Percentiles rank a stretch among this genome's conserved stretches.
phyloP scores from a whole-genome alignment of 2,888 invertebrate species.

The Horisme vitalbata region DNA sequence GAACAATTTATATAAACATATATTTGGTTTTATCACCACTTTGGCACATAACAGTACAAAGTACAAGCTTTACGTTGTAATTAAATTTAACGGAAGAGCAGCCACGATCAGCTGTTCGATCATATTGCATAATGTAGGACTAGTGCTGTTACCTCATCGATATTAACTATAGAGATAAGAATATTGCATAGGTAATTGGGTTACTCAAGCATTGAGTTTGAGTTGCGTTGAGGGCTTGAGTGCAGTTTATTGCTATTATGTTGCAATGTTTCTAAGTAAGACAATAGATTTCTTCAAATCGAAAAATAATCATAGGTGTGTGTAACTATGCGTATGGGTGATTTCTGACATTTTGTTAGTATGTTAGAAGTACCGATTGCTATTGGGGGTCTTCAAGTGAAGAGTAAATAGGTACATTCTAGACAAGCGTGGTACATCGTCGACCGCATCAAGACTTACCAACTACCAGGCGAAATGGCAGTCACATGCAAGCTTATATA shows the following conservation, averaged over 20 bases:
- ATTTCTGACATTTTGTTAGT: too few species aligned
- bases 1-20: too few species aligned
- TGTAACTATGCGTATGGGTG: too few species aligned
- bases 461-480: too few species aligned
- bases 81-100: constrained; percentile 75
- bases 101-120: constrained; percentile 51
- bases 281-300: too few species aligned
- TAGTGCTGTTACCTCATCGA: constrained; percentile 65
- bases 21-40: constrained; percentile 22
- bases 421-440: too few species aligned
- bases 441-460: too few species aligned
- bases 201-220: constrained; percentile 44
- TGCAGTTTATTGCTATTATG: not conserved
- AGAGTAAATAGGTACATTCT: too few species aligned
- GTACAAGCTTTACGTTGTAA: constrained; percentile 44
- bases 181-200: constrained; percentile 48
- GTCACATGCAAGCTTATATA: not conserved
- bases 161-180: constrained; percentile 53
- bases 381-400: too few species aligned
- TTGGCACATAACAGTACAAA: constrained; percentile 37
- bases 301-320: too few species aligned
- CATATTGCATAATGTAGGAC: constrained; percentile 46
- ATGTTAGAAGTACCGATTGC: too few species aligned
- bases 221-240: constrained; percentile 1
- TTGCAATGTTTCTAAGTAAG: too few species aligned